phyloP scores from a whole-genome alignment of 2,888 invertebrate species.

The Cephalotes varians region DNA sequence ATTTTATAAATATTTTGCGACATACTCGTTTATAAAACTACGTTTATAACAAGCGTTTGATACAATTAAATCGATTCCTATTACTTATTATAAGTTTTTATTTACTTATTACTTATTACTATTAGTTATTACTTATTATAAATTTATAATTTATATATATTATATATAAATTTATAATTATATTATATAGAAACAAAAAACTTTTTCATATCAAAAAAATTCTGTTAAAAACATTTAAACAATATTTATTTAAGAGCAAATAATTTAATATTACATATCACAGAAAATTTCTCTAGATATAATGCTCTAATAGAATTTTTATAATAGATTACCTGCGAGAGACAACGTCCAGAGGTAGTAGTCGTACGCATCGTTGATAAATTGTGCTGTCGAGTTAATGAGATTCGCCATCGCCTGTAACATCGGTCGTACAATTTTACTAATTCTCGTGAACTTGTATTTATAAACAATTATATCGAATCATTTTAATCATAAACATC shows the following conservation, averaged over 20 bases:
- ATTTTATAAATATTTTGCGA: not conserved
- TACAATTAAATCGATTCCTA: slow-evolving; percentile 1
- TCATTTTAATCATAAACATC: not conserved
- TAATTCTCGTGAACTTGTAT: not conserved
- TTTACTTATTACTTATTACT: too few relatives aligned
- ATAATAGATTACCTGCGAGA: slow-evolving; percentile 88
- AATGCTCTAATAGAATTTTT: not conserved
- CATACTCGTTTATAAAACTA: not conserved
- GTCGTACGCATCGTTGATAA: slow-evolving; percentile 87
- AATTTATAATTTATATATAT: slow-evolving; percentile 1
- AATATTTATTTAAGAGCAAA: not conserved
- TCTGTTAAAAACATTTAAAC: not conserved
- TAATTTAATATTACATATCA: not conserved
- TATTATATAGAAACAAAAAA: not conserved
- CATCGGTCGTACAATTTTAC: not conserved
- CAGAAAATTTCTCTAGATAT: not conserved
- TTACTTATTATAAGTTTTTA: too few relatives aligned
- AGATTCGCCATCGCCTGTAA: slow-evolving; percentile 83
- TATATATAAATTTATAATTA: not conserved
- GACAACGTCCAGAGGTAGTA: slow-evolving; percentile 93
- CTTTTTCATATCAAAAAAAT: not conserved
- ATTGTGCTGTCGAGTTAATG: slow-evolving; percentile 84
- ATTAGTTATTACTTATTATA: too few relatives aligned
- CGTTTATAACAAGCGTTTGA: not conserved
- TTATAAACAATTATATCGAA: not conserved